Evolutionary conservation across 2,113 vertebrate genomes (phyloP).

Genomic region (Euleptes europaea): DNA sequence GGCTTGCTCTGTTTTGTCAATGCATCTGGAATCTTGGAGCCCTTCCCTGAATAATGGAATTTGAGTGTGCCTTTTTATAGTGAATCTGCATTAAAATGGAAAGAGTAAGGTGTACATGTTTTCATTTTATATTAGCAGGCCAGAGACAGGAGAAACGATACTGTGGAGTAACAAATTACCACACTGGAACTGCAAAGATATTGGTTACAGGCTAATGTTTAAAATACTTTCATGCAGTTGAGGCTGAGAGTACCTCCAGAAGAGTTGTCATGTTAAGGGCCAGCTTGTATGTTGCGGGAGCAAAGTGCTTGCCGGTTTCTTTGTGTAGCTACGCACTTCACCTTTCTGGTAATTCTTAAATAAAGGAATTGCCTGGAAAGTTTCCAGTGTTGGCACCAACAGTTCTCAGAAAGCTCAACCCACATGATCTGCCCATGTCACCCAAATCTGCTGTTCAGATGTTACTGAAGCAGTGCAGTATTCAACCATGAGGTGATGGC

Average conservation of each 20-base stretch:
- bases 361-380: not conserved
- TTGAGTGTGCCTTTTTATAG: not conserved
- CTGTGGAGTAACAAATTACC: not conserved
- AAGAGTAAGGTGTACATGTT: not conserved
- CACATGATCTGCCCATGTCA: no score
- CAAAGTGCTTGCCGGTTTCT: not conserved
- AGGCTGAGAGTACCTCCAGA: not conserved
- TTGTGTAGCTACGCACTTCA: not conserved
- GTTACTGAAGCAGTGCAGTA: not conserved
- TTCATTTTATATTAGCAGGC: not conserved
- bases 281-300: not conserved
- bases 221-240: not conserved
- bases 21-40: not conserved
- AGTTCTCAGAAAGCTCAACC: not conserved
- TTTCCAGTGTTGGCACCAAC: not conserved
- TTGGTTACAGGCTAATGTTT: not conserved
- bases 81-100: not conserved
- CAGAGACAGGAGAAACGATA: not conserved
- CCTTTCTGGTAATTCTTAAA: not conserved
- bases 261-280: no score
- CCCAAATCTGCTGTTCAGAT: not conserved
- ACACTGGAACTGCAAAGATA: not conserved
- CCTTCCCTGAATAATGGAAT: not conserved
- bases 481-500: not conserved
- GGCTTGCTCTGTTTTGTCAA: conserved; percentile 1